A percentile compares a stretch with the other conserved stretches of the same genome.
Evolutionary conservation across 1,140 invertebrate genomes (phyloP).

Genomic region (Drosophila sturtevanti): DNA sequence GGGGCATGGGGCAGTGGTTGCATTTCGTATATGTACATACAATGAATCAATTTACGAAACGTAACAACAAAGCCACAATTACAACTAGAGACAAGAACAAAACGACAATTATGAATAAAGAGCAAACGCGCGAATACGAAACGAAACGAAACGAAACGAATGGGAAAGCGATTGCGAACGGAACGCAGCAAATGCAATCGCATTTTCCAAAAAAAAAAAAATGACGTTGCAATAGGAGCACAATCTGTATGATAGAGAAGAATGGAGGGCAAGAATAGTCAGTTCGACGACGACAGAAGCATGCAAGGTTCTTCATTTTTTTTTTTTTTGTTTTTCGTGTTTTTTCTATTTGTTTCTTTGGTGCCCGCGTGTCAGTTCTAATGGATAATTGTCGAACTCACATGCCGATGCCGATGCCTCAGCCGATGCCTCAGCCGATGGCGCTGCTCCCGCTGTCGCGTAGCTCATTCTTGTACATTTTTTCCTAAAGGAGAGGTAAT

Average conservation of each 20-base stretch:
- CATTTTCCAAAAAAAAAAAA: conserved; percentile 60
- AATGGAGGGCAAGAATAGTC: not conserved
- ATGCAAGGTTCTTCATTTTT: conserved; percentile 13
- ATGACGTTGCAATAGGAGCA: not conserved
- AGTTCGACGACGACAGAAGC: conserved; percentile 22
- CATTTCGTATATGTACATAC: conserved; percentile 59
- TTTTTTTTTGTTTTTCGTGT: too few species aligned
- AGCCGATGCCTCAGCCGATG: not conserved
- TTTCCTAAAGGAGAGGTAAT: conserved; percentile 31
- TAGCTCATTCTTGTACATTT: conserved; percentile 41
- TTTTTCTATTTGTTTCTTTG: conserved; percentile 23
- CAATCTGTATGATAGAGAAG: not conserved
- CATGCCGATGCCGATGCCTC: conserved; percentile 44
- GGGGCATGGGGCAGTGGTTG: not conserved
- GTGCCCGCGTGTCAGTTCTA: conserved; percentile 71
- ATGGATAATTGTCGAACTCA: conserved; percentile 75
- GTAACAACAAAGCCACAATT: conserved; percentile 80
- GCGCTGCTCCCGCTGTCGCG: conserved; percentile 18
- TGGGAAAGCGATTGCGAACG: conserved; percentile 52
- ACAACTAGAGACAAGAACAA: conserved; percentile 62
- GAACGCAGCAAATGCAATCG: conserved; percentile 59
- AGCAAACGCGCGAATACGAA: conserved; percentile 55
- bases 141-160: conserved; percentile 60
- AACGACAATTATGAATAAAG: conserved; percentile 63
- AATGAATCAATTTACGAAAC: conserved; percentile 80